phyloP scores from a whole-genome alignment of 2,888 invertebrate species.

The Cartodere bifasciata region DNA sequence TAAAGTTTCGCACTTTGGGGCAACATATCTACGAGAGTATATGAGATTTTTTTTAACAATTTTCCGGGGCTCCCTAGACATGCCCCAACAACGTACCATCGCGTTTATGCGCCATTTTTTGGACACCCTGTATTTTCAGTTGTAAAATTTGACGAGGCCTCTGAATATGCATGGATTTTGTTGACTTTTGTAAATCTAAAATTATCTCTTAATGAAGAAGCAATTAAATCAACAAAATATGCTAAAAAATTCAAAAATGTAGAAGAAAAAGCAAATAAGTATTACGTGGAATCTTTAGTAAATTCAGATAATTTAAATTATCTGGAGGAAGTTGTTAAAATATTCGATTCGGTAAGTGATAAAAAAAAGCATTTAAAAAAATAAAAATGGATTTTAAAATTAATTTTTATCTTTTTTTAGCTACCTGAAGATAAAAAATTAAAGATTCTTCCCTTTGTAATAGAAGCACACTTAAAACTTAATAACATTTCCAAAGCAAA shows the following conservation, averaged over 20 bases:
- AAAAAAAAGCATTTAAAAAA: too few species aligned
- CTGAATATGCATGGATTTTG: slow-evolving; percentile 37
- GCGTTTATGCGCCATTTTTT: too few species aligned
- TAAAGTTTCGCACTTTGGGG: too few species aligned
- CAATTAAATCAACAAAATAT: slow-evolving; percentile 31
- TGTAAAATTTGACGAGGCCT: too few species aligned
- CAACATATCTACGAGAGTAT: too few species aligned
- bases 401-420: slow-evolving; percentile 8
- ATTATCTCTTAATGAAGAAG: slow-evolving; percentile 41
- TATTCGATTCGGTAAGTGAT: slow-evolving; percentile 31
- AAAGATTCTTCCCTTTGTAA: slow-evolving; percentile 20
- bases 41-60: too few species aligned
- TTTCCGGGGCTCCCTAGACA: too few species aligned
- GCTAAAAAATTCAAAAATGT: slow-evolving; percentile 30
- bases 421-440: too few species aligned
- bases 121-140: too few species aligned
- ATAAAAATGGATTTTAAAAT: too few species aligned
- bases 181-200: slow-evolving; percentile 37
- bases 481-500: slow-evolving; percentile 30
- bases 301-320: slow-evolving; percentile 38
- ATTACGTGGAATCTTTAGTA: too few species aligned
- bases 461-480: slow-evolving; percentile 32
- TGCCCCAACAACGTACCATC: too few species aligned
- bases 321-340: slow-evolving; percentile 28
- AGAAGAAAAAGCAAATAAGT: slow-evolving; percentile 22